Conservation (phyloP, 2,113 vertebrate species). For the Proterorhinus semilunaris region DNA sequence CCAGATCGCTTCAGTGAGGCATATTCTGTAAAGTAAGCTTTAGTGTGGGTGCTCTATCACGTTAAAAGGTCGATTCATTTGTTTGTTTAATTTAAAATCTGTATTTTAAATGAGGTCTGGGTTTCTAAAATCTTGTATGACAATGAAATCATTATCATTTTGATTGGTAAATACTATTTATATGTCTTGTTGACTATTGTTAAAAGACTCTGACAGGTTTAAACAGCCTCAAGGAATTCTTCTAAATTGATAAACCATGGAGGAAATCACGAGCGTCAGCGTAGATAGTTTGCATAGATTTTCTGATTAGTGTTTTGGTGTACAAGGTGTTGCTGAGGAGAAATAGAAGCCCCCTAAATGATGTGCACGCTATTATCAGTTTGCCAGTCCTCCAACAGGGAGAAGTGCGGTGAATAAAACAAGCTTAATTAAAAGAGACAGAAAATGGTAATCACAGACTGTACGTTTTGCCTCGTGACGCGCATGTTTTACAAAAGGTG, state of each 20-base stretch:
- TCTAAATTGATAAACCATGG: not conserved
- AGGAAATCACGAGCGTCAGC: not conserved
- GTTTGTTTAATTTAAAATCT: too few relatives aligned
- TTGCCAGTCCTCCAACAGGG: not conserved
- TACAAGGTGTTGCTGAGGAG: not conserved
- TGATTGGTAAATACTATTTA: constrained; percentile 30
- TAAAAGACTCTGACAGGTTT: constrained; percentile 16
- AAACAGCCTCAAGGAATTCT: constrained; percentile 6
- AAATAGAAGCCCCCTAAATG: not conserved
- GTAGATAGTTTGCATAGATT: not conserved
- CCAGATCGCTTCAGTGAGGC: too few relatives aligned
- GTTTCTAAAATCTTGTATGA: not conserved
- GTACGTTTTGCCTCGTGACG: not conserved
- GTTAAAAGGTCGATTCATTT: too few relatives aligned
- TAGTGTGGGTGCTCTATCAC: too few relatives aligned
- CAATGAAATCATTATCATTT: not conserved
- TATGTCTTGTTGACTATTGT: constrained; percentile 21
- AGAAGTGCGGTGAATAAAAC: not conserved
- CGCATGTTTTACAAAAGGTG: not conserved
- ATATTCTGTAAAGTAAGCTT: too few relatives aligned
- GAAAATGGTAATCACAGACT: not conserved
- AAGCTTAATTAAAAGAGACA: not conserved
- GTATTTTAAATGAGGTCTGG: too few relatives aligned
- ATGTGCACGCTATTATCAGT: not conserved
- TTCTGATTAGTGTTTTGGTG: not conserved